phyloP scores from a whole-genome alignment of 1,140 invertebrate species.

The Drosophila eugracilis region DNA sequence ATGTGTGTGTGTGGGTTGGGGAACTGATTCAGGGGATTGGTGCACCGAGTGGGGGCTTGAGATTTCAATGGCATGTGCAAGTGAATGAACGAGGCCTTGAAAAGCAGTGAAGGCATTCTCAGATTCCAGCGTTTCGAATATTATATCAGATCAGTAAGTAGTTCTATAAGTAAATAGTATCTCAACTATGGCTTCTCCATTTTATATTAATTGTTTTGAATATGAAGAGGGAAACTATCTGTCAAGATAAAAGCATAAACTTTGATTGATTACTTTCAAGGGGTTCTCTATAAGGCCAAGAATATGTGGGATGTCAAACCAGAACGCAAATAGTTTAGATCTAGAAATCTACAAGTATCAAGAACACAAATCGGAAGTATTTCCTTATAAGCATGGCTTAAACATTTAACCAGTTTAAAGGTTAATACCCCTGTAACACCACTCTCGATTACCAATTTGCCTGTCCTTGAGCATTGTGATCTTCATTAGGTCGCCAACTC shows the following conservation, averaged over 20 bases:
- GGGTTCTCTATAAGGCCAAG: neutral
- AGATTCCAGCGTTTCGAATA: neutral
- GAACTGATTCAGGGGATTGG: slow-evolving; percentile 33
- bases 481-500: slow-evolving; percentile 16
- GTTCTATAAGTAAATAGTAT: no score
- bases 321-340: slow-evolving; percentile 6
- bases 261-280: slow-evolving; percentile 3
- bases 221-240: no score
- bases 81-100: slow-evolving; percentile 42
- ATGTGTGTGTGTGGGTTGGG: slow-evolving; percentile 13
- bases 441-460: slow-evolving; percentile 5
- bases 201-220: slow-evolving; percentile 3
- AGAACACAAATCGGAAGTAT: neutral
- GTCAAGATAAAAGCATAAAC: neutral
- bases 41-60: slow-evolving; percentile 38
- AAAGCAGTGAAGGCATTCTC: neutral
- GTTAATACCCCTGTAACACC: slow-evolving; percentile 16
- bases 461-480: slow-evolving; percentile 1
- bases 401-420: neutral
- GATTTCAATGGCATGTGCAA: slow-evolving; percentile 52
- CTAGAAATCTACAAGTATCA: neutral
- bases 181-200: neutral
- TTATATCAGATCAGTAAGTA: neutral
- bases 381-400: no score
- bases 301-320: slow-evolving; percentile 6